Evolutionary conservation across 1,140 invertebrate genomes (phyloP).

Genomic region (Teleopsis dalmanni): DNA sequence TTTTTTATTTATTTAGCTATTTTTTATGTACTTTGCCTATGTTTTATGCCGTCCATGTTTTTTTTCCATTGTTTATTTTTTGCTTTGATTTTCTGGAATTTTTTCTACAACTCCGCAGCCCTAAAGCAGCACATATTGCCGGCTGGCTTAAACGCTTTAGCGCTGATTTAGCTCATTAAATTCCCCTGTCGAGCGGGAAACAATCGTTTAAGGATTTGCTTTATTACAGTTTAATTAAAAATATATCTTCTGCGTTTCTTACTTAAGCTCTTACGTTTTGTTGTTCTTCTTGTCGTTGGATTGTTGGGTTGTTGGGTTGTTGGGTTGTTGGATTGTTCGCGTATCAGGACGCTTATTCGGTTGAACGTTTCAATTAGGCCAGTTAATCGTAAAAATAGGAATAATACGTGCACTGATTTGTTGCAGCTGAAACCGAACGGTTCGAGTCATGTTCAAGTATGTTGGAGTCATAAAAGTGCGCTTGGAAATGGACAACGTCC

Average conservation of each 20-base stretch:
- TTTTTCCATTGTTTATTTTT: constrained; percentile 10
- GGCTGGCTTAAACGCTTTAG: constrained; percentile 33
- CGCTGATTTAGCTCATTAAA: constrained; percentile 41
- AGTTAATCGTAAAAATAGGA: constrained; percentile 46
- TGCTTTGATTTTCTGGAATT: neutral
- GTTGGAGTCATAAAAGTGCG: constrained; percentile 40
- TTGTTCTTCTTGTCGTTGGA: neutral
- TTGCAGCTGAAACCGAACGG: constrained; percentile 40
- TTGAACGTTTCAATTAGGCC: constrained; percentile 42
- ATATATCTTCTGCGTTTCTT: too few species aligned
- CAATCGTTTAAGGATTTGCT: constrained; percentile 32
- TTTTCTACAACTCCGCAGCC: neutral
- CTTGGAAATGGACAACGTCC: neutral
- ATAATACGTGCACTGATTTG: constrained; percentile 45
- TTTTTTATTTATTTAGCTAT: constrained; percentile 6
- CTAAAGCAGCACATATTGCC: constrained; percentile 4
- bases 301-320: too few species aligned
- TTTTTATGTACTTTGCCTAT: constrained; percentile 18
- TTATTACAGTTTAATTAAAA: constrained; percentile 45
- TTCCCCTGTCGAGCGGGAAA: constrained; percentile 6
- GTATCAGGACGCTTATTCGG: too few species aligned
- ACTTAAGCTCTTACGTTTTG: neutral
- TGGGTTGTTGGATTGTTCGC: too few species aligned
- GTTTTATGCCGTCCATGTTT: constrained; percentile 33
- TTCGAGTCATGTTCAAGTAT: constrained; percentile 18